These are phyloP conservation scores for Canis aureus DNA, from an alignment of 2,113 vertebrate species.

Conservation along the genomic window DNA sequence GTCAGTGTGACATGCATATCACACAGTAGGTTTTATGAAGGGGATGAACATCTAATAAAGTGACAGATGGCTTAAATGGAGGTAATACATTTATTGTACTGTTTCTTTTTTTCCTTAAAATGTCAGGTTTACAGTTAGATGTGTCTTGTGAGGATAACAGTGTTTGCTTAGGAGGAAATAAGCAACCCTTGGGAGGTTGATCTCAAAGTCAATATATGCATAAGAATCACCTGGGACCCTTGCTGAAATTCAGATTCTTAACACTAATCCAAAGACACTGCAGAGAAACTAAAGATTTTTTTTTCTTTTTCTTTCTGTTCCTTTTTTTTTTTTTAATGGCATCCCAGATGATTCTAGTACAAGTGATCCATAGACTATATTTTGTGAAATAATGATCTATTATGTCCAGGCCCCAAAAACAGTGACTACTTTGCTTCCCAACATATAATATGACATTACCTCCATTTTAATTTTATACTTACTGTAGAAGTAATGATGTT, in stretches of 20 bases:
- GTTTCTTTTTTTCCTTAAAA: not conserved
- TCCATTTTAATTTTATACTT: not conserved
- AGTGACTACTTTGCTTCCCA: not conserved
- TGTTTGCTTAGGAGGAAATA: not conserved
- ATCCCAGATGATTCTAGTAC: not conserved
- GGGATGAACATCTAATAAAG: not conserved
- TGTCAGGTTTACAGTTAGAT: not conserved
- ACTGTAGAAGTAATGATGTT: not conserved
- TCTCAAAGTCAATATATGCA: not conserved
- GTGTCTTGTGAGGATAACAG: not conserved
- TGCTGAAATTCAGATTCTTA: constrained; percentile 25
- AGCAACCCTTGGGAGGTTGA: not conserved
- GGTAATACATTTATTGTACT: not conserved
- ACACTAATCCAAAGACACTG: not conserved
- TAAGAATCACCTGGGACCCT: not conserved
- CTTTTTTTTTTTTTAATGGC: not conserved
- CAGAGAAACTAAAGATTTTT: not conserved
- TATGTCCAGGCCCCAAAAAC: not conserved
- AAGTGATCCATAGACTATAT: not conserved
- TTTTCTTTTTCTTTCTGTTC: not conserved
- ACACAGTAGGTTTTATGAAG: not conserved
- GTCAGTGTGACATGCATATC: not conserved
- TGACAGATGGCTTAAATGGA: not conserved
- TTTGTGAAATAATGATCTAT: not conserved
- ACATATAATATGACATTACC: not conserved